A percentile compares a stretch with the other conserved stretches of the same genome.
Conservation (phyloP, 2,113 vertebrate genomes). For the Labeo rohita region DNA sequence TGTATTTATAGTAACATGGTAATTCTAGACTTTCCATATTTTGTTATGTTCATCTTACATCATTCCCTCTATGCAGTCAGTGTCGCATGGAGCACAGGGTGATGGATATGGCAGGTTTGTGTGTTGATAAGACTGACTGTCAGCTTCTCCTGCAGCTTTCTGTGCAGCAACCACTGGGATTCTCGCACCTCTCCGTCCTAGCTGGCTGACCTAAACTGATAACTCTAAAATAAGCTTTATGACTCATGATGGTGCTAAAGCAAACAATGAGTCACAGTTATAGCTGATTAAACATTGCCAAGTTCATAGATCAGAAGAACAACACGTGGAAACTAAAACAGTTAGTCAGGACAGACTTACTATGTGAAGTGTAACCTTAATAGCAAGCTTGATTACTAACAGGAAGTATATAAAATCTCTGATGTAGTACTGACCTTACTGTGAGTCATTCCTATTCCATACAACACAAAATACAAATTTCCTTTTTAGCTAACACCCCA, state of each 20-base stretch:
- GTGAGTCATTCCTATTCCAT: not conserved
- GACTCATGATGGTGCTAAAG: constrained; percentile 29
- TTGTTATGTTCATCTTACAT: not conserved
- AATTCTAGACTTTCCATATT: not conserved
- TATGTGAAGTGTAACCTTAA: not conserved
- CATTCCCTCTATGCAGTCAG: constrained; percentile 1
- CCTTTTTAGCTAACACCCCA: not conserved
- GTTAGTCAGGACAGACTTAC: constrained; percentile 14
- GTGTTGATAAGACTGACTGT: constrained; percentile 27
- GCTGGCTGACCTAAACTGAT: not conserved
- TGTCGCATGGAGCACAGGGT: not conserved
- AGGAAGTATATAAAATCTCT: not conserved
- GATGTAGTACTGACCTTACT: not conserved
- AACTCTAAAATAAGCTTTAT: constrained; percentile 31
- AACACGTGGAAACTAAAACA: not conserved
- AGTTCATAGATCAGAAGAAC: not conserved
- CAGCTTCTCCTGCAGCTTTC: not conserved
- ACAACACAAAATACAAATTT: not conserved
- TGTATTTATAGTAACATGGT: not conserved
- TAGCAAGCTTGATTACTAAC: not conserved
- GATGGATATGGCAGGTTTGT: constrained; percentile 19
- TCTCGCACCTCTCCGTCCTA: not conserved
- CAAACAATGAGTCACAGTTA: constrained; percentile 6
- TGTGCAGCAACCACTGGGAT: not conserved
- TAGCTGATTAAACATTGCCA: not conserved